Percentiles rank a stretch among this genome's conserved stretches.
Conservation (phyloP, 53 echinoderm and acorn worm species). For the Antedon mediterranea region DNA sequence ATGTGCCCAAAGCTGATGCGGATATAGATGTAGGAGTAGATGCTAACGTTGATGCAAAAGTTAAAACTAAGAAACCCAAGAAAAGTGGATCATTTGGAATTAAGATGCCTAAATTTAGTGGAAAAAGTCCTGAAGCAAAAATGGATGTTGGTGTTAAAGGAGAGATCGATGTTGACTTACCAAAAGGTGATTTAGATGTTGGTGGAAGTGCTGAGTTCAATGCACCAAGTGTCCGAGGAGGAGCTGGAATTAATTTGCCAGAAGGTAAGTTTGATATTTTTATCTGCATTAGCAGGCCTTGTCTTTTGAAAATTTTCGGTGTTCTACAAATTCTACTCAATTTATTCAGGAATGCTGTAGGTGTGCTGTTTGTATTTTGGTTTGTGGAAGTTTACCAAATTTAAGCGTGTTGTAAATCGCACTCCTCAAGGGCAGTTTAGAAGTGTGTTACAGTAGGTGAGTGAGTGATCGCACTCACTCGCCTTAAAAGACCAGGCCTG, state of each 20-base stretch:
- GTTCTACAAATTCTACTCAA: too few relatives aligned
- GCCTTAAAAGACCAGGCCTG: too few relatives aligned
- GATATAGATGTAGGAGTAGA: conserved; percentile 9
- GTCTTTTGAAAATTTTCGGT: too few relatives aligned
- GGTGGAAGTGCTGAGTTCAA: conserved; percentile 25
- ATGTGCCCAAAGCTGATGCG: conserved; percentile 18
- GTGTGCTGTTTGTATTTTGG: too few relatives aligned
- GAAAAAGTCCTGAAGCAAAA: conserved; percentile 16
- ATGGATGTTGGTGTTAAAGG: conserved; percentile 32
- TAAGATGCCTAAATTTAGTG: conserved; percentile 40
- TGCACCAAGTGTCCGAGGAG: conserved; percentile 27
- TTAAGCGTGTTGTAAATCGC: too few relatives aligned
- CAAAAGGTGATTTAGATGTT: conserved; percentile 23
- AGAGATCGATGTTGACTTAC: conserved; percentile 27
- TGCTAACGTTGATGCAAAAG: conserved; percentile 17
- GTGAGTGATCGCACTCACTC: too few relatives aligned
- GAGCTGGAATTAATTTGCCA: not conserved
- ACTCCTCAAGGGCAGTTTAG: too few relatives aligned
- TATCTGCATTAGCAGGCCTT: too few relatives aligned
- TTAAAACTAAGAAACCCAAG: conserved; percentile 8
- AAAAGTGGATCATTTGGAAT: conserved; percentile 29
- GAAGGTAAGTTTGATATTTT: not conserved
- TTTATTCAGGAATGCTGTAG: too few relatives aligned
- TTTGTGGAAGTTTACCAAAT: too few relatives aligned
- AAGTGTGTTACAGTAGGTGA: too few relatives aligned